A percentile compares a stretch with the other conserved stretches of the same genome.
Conservation (phyloP, 23 tunicate genomes). For the Styela clava region DNA sequence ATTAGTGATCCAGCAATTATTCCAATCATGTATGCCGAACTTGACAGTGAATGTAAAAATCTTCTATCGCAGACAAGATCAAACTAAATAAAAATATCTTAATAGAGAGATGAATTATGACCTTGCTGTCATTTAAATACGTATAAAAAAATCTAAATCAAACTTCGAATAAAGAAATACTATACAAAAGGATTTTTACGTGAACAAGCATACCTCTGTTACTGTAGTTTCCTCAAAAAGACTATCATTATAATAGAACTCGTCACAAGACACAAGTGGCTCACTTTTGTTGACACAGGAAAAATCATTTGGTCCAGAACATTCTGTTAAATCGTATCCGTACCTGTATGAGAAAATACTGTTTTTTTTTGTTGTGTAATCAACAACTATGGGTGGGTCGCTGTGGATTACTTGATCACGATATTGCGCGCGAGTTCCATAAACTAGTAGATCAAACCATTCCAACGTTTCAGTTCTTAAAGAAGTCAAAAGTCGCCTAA, state of each 20-base stretch:
- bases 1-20: not conserved
- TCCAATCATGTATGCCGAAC: constrained; percentile 23
- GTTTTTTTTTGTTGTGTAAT: not conserved
- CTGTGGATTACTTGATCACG: too few species aligned
- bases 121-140: not conserved
- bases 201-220: constrained; percentile 6
- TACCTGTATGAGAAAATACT: not conserved
- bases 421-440: too few species aligned
- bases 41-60: not conserved
- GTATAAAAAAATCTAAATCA: not conserved
- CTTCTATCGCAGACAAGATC: constrained; percentile 22
- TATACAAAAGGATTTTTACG: not conserved
- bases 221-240: not conserved
- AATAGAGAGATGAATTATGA: not conserved
- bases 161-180: not conserved
- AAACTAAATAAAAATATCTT: constrained; percentile 7
- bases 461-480: too few species aligned
- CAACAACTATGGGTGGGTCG: too few species aligned
- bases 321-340: not conserved
- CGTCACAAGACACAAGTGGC: not conserved
- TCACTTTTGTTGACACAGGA: constrained; percentile 5
- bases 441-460: too few species aligned
- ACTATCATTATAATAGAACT: not conserved
- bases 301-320: constrained; percentile 5
- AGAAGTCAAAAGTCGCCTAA: too few species aligned